Evolutionary conservation across 2,113 vertebrate genomes (phyloP), one percentile per base, ranked within the genome.

Genomic region (Eleginops maclovinus): DNA sequence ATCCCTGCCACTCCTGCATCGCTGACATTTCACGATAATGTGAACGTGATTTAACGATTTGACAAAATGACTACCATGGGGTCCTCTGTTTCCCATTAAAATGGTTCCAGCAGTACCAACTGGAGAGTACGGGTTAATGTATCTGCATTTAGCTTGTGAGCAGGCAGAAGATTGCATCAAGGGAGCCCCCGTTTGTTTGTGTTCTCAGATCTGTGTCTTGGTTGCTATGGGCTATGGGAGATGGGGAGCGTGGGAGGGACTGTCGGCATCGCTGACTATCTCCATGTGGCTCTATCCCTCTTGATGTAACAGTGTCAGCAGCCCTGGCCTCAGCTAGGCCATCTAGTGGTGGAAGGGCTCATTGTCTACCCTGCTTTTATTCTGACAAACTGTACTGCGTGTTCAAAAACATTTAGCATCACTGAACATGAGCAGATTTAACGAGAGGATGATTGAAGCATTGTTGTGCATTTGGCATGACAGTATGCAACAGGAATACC

Each of bases 271-370:
- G 86, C 91, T 91, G 92, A 93, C 92, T 93, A 66, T 91, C 88
- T 93, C 88, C 89, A 86, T 93, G 91, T 93, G 91, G 87, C 88
- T 93, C 93, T 87, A 91, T 93, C 79, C 88, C 79, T 91, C 87
- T 81, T 93, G 88, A 94, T 90, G 64, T 93, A 93, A 93, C 89
- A 88, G 86, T 88, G 91, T 94, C 91, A 93, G 86, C 77, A 47
- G 76, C 83, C 84, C 53, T 63, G 86, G 81, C 70, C 88, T 92
- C 79, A 80, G 64, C 68, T 59, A 49, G 73, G 89, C 91, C 94
- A 92, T 81, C 94, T 94, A 90, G 91, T 88, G 91, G 89, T 26
- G 36, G n/a, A 58, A 56, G 47, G 14, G 53, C 26, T 56, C 5
- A 17, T 68, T 67, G 75, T n/a, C 22, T 50, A 21, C 47, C 36